phyloP scores from a whole-genome alignment of 2,113 vertebrate species.

The Melanostigma gelatinosum region DNA sequence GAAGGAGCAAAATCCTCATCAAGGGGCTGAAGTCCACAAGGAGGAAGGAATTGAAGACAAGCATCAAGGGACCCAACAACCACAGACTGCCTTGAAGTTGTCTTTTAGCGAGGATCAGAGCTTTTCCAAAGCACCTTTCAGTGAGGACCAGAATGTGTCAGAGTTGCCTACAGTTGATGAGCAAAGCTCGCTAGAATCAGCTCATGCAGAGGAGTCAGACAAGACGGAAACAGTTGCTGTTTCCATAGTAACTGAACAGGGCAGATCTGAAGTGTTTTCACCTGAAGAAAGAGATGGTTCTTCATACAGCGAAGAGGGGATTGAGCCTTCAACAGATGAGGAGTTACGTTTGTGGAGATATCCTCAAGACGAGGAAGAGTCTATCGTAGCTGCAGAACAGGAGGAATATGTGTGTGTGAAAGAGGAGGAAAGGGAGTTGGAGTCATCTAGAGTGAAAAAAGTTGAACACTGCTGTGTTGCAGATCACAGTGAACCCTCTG shows the following conservation, averaged over 20 bases:
- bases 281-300: slow-evolving; percentile 21
- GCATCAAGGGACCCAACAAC: neutral
- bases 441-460: neutral
- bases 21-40: neutral
- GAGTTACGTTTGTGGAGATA: slow-evolving; percentile 65
- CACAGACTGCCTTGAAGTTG: slow-evolving; percentile 36
- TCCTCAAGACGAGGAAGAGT: slow-evolving; percentile 41
- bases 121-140: neutral
- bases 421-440: neutral
- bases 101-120: slow-evolving; percentile 54
- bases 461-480: neutral
- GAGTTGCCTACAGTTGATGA: slow-evolving; percentile 15
- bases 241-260: neutral
- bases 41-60: slow-evolving; percentile 22
- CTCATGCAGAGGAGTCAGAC: neutral
- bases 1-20: neutral
- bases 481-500: neutral
- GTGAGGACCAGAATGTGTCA: slow-evolving; percentile 9
- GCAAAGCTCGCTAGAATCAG: slow-evolving; percentile 21
- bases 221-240: fast-evolving
- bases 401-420: neutral
- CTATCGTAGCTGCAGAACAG: neutral
- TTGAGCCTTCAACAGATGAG: slow-evolving; percentile 70
- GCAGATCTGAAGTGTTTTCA: neutral
- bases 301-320: slow-evolving; percentile 35